Evolutionary conservation across 2,888 invertebrate species (phyloP).

Genomic region (Microctonus aethiopoides): DNA sequence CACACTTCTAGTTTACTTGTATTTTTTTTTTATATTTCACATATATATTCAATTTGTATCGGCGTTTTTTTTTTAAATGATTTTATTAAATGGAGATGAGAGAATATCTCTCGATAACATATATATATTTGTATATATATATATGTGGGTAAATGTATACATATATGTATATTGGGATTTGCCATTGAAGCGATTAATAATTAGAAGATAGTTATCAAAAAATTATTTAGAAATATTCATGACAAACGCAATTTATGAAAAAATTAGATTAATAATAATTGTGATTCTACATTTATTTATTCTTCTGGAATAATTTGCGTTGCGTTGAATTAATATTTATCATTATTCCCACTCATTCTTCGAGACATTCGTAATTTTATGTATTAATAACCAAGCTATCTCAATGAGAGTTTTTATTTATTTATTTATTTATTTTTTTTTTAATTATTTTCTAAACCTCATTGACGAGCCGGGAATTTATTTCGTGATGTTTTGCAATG

Average conservation of each 20-base stretch:
- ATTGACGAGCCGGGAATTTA: too few species aligned
- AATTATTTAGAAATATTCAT: constrained; percentile 56
- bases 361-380: too few species aligned
- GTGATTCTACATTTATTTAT: constrained; percentile 11
- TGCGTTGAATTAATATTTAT: background rate
- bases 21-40: background rate
- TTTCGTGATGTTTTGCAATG: too few species aligned
- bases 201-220: constrained; percentile 58
- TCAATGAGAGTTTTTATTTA: too few species aligned
- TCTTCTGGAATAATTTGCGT: background rate
- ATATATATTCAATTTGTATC: background rate
- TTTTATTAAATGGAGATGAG: constrained; percentile 24
- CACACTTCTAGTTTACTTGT: constrained; percentile 31
- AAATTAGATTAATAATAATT: background rate
- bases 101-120: constrained; percentile 18
- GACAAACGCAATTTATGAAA: constrained; percentile 38
- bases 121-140: constrained; percentile 8
- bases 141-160: too few species aligned
- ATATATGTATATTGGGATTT: constrained; percentile 10
- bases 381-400: too few species aligned
- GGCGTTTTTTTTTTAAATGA: constrained; percentile 6
- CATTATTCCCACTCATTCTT: background rate
- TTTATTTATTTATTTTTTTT: too few species aligned
- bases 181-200: constrained; percentile 47
- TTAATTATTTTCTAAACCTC: too few species aligned